Evolutionary conservation across 2,113 vertebrate species (phyloP).

Genomic region (Dermatemys mawii): DNA sequence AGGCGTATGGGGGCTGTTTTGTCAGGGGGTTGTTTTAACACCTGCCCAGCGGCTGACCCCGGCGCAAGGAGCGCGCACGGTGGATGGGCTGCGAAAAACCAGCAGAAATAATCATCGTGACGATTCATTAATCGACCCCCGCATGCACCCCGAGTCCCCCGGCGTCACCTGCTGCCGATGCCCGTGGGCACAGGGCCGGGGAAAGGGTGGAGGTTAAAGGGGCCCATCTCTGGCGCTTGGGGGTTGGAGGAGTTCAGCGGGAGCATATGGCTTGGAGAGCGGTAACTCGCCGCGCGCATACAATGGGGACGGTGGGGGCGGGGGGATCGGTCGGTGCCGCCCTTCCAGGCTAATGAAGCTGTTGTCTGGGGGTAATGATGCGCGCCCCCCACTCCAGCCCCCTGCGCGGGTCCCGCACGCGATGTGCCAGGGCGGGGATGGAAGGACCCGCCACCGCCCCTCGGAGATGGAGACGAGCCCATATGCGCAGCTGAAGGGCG

Average conservation of each 20-base stretch:
- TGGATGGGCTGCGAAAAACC: too few species aligned
- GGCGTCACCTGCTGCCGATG: not conserved
- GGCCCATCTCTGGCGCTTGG: not conserved
- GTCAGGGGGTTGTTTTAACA: too few species aligned
- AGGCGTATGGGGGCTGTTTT: too few species aligned
- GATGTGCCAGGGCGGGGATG: constrained; percentile 75
- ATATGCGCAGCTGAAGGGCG: constrained; percentile 78
- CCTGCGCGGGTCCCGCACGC: constrained; percentile 74
- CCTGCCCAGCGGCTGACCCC: too few species aligned
- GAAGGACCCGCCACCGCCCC: constrained; percentile 58
- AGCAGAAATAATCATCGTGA: too few species aligned
- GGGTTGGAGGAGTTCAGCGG: constrained; percentile 50
- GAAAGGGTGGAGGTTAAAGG: too few species aligned
- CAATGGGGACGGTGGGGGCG: constrained; percentile 77
- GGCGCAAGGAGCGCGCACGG: too few species aligned
- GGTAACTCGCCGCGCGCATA: constrained; percentile 68
- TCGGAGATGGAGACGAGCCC: constrained; percentile 78
- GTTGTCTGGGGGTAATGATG: constrained; percentile 83
- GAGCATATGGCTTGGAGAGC: constrained; percentile 75
- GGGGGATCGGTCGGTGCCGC: constrained; percentile 79
- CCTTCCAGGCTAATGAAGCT: constrained; percentile 81
- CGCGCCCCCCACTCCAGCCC: constrained; percentile 68
- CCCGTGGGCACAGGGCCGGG: not conserved
- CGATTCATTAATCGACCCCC: too few species aligned
- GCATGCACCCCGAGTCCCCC: not conserved